phyloP scores from a whole-genome alignment of 1,140 invertebrate genomes.

The Drosophila sechellia region DNA sequence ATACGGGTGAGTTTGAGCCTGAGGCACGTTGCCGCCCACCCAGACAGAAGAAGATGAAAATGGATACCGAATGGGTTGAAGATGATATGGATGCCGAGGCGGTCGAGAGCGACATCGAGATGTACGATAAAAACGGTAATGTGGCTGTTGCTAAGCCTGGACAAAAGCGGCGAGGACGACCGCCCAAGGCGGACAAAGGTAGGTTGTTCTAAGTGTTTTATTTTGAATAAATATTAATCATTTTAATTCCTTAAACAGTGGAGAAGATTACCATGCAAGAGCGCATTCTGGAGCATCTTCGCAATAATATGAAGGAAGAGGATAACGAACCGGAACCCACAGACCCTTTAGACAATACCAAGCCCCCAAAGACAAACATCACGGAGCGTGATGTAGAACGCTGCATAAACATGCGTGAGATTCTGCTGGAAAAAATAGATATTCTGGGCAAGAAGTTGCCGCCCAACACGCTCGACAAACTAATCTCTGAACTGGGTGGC shows the following conservation, averaged over 20 bases:
- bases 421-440: conserved; percentile 94
- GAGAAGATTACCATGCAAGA: conserved; percentile 63
- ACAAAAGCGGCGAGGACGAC: conserved; percentile 58
- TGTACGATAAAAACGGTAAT: conserved; percentile 71
- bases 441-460: conserved; percentile 94
- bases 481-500: conserved; percentile 97
- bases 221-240: not conserved
- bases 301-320: conserved; percentile 40
- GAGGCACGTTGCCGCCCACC: conserved; percentile 21
- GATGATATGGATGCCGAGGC: conserved; percentile 59
- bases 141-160: conserved; percentile 87
- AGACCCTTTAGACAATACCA: conserved; percentile 1
- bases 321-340: conserved; percentile 10
- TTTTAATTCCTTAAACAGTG: conserved; percentile 5
- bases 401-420: conserved; percentile 93
- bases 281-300: conserved; percentile 55
- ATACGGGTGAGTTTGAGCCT: conserved; percentile 76
- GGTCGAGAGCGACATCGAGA: conserved; percentile 59
- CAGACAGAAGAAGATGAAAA: conserved; percentile 21
- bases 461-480: conserved; percentile 98
- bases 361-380: conserved; percentile 25
- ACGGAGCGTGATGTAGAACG: conserved; percentile 54
- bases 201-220: not conserved
- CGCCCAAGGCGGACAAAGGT: conserved; percentile 86
- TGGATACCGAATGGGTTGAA: conserved; percentile 43